These are phyloP conservation scores for Parnassius orleans DNA, from an alignment of 2,888 invertebrate species.

Conservation along the genomic window DNA sequence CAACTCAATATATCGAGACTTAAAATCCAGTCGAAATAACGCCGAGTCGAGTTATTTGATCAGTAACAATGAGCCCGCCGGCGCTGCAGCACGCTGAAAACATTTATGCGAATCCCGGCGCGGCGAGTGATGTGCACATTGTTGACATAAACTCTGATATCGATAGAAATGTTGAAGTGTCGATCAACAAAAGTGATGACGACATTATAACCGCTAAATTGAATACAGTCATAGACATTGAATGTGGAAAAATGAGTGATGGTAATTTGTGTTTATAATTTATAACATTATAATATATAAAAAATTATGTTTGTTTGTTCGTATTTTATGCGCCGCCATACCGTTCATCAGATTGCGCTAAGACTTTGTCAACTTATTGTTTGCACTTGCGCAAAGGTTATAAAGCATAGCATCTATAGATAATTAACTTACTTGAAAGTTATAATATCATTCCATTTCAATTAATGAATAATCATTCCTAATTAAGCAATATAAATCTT, in stretches of 20 bases:
- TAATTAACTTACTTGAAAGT: no score
- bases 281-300: no score
- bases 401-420: no score
- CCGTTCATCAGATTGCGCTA: no score
- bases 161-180: conserved; percentile 13
- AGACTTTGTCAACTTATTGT: no score
- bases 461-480: no score
- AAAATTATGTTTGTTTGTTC: no score
- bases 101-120: conserved; percentile 18
- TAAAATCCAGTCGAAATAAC: neutral
- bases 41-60: conserved; percentile 1
- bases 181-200: conserved; percentile 12
- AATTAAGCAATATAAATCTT: no score
- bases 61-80: conserved; percentile 43
- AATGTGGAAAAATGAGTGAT: neutral
- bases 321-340: no score
- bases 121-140: conserved; percentile 16
- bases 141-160: conserved; percentile 18
- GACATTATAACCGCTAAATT: neutral
- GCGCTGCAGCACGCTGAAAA: conserved; percentile 33
- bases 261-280: neutral
- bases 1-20: conserved; percentile 2
- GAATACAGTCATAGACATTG: neutral
- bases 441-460: no score
- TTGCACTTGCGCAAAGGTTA: no score